Conservation (phyloP, 2,888 invertebrate species). For the Siphonodentalium dalli region DNA sequence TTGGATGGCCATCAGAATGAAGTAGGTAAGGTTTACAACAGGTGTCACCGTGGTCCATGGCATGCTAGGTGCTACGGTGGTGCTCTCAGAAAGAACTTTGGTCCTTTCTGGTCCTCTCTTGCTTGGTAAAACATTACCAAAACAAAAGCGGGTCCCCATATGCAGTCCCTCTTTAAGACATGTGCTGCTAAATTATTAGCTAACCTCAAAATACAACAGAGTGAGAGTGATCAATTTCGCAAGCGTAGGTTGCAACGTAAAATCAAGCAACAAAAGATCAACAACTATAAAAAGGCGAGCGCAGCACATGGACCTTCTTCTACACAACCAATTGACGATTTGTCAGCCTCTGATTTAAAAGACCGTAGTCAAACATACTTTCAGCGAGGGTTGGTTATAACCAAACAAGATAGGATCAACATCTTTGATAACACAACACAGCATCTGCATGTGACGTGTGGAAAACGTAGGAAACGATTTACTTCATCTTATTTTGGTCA, state of each 20-base stretch:
- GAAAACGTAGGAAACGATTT: slow-evolving; percentile 11
- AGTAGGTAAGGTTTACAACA: slow-evolving; percentile 23
- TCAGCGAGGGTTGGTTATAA: background rate
- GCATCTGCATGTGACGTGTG: slow-evolving; percentile 8
- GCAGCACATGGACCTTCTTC: no score
- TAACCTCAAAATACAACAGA: no score
- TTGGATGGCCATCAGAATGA: slow-evolving; percentile 23
- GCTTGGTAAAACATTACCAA: slow-evolving; percentile 3
- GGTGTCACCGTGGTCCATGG: slow-evolving; percentile 22
- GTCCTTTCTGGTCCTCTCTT: slow-evolving; percentile 12
- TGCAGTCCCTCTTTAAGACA: no score
- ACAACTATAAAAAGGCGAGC: no score
- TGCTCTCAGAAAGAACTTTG: slow-evolving; percentile 16
- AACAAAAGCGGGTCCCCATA: no score
- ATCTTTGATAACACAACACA: slow-evolving; percentile 5
- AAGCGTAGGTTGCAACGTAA: no score
- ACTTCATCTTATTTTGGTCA: slow-evolving; percentile 21
- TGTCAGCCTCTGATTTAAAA: background rate
- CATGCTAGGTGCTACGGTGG: slow-evolving; percentile 21
- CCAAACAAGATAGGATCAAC: background rate
- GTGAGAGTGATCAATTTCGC: no score
- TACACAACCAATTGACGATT: no score
- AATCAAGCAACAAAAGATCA: no score
- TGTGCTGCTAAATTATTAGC: no score
- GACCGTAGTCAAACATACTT: background rate